Evolutionary conservation across 2,113 vertebrate species (phyloP), one percentile per base, ranked within the genome.

Genomic region (Rousettus leschenaultii): DNA sequence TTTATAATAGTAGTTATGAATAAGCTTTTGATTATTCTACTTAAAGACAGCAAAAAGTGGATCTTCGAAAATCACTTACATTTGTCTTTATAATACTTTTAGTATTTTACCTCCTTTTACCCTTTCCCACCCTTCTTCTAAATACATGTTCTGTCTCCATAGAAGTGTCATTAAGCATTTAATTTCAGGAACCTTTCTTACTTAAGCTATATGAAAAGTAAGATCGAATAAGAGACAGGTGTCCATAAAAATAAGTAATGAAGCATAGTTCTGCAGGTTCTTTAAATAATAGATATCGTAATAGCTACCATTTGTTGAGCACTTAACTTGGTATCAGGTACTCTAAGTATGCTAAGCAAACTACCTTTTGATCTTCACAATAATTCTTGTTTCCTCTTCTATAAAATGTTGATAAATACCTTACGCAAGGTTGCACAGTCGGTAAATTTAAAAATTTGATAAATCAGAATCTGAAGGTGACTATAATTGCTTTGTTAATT

Each of bases 21-120:
- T 82, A 88, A 61, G 35, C 40, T 57, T 95, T 91, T 91, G 40
- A 85, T 94, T 83, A 53, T 94, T 89, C 28, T 85, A 61, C 26
- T 78, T 68, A 93, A 94, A 74, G 79, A 68, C 45, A 90, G 33
- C 73, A 94, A 77, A 94, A 77, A 80, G 59, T 40, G 53, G 16
- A 63, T 86, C 40, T 91, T 85, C 14, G 45, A 94, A 94, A 86
- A 74, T 94, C 35, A 45, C 91, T 95, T 91, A n/a, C 13, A 40
- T 82, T 93, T 95, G 40, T 89, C 43, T 89, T 95, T 93, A 51
- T 51, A 74, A 28, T 65, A 63, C 40, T 96, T 65, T 82, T 87
- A 57, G 22, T 80, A 19, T 87, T 94, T 87, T 82, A 80, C 12
- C 45, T 83, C 11, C 26, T 48, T 0, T n/a, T 12, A 21, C 22